Base-by-base conservation (phyloP, 2,797 vertebrate species). In the Jordanella pulchra region DNA sequence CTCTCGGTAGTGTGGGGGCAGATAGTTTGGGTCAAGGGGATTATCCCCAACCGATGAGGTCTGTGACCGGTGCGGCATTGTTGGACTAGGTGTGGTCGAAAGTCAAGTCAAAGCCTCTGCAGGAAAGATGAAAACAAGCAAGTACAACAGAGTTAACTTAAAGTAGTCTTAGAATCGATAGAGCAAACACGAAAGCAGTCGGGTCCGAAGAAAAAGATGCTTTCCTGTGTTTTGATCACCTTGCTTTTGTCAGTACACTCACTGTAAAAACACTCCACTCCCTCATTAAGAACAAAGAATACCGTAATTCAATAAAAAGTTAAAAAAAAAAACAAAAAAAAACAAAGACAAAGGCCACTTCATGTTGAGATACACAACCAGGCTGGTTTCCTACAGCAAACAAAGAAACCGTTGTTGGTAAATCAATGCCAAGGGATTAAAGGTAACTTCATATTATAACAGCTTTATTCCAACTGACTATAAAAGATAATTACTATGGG, bases 51-150 rank as follows among this genome's bases (percentile, higher is more conserved):
- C 84, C 0, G 97, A 98, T 63, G 98, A 99, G 82, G 95, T 95
- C 90, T 99, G 98, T 25, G 98, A 99, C 25, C 96, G 96, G 65
- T 95, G 97, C 60, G 98, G 94, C 98, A 99, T 99, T 85, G 30
- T 90, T 84, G 76, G 11, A 72, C 54, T 14, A 9, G 55, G 53
- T 72, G 47, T 50, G 61, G 44, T 78, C 72, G 72, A 78, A 68
- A 35, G 74, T 77, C 71, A 80, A 67, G 71, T 76, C 48, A 78
- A 42, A 84, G 78, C 82, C 88, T 92, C 72, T 79, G 75, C 15
- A 77, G 63, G 71, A 65, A 85, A 77, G 44, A 55, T 39, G 82
- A 67, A 66, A 74, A 35, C 69, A 66, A 44, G 12, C 82, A 61
- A 80, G 71, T 13, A 30, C 65, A 55, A 72, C 2, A 72, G 0